Percentiles rank a stretch among this genome's conserved stretches.
These are phyloP conservation scores for Aphelocoma coerulescens DNA, from an alignment of 2,113 vertebrate species.

Conservation along the genomic window DNA sequence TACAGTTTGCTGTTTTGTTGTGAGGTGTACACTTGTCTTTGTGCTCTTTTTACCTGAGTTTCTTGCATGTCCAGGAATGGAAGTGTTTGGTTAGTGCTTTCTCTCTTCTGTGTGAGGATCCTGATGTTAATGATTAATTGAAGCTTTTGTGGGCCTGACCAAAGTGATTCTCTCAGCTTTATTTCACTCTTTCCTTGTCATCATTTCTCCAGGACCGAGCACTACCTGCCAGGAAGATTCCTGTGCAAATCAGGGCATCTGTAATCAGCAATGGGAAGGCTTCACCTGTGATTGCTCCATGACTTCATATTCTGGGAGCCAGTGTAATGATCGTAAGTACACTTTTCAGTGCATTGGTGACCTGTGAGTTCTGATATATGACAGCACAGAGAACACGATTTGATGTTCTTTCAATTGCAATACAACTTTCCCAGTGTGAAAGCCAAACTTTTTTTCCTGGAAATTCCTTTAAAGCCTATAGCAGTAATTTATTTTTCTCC, in stretches of 20 bases:
- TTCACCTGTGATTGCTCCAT: slow-evolving; percentile 97
- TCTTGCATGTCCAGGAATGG: slow-evolving; percentile 50
- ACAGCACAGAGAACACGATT: not conserved
- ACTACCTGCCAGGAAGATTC: slow-evolving; percentile 98
- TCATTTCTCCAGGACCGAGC: slow-evolving; percentile 81
- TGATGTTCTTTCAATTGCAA: not conserved
- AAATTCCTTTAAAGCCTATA: not conserved
- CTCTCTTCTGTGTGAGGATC: slow-evolving; percentile 2
- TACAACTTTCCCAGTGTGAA: not conserved
- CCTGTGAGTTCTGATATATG: not conserved
- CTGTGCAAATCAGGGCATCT: slow-evolving; percentile 94
- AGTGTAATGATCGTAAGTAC: slow-evolving; percentile 98
- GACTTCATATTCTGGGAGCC: slow-evolving; percentile 92
- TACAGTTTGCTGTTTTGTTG: slow-evolving; percentile 40
- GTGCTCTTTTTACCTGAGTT: slow-evolving; percentile 32
- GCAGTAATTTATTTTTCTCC: not conserved
- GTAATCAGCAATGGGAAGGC: slow-evolving; percentile 98
- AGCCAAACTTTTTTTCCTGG: not conserved
- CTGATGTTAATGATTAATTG: not conserved
- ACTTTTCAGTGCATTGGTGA: not conserved
- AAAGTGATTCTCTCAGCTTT: not conserved
- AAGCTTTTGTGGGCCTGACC: not conserved
- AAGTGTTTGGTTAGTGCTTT: slow-evolving; percentile 20
- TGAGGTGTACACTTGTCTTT: slow-evolving; percentile 43
- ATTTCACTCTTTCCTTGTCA: not conserved